These are phyloP conservation scores for Danionella dracula DNA, from an alignment of 2,797 vertebrate genomes.

Conservation along the genomic window DNA sequence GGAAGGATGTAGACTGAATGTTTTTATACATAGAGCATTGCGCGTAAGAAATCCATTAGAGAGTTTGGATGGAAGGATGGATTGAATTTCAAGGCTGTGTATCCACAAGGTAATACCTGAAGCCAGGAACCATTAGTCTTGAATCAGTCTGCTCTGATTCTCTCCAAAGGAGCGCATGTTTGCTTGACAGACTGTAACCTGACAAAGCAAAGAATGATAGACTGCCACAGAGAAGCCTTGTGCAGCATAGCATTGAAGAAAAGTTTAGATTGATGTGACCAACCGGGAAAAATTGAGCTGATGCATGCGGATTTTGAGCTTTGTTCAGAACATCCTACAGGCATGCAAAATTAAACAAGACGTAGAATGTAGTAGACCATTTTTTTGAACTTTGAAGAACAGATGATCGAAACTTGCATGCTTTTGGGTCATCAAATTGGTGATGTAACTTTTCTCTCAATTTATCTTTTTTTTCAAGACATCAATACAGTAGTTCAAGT, in stretches of 20 bases:
- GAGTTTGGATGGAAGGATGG: slow-evolving; percentile 2
- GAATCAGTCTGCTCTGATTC: slow-evolving; percentile 10
- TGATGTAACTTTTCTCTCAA: no score
- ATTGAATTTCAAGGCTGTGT: slow-evolving; percentile 4
- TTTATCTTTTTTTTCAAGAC: no score
- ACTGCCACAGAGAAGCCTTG: slow-evolving; percentile 10
- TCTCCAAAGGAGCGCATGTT: neutral
- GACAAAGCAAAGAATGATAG: slow-evolving; percentile 23
- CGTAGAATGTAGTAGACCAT: neutral
- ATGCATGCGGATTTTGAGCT: neutral
- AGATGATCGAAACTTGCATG: no score
- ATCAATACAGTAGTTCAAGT: no score
- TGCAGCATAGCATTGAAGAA: slow-evolving; percentile 6
- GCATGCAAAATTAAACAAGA: slow-evolving; percentile 24
- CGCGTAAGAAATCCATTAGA: slow-evolving; percentile 13
- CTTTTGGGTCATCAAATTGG: no score
- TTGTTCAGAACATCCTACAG: slow-evolving; percentile 21
- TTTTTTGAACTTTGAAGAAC: neutral
- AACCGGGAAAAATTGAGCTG: slow-evolving; percentile 23
- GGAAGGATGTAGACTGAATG: slow-evolving; percentile 13
- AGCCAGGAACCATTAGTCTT: slow-evolving; percentile 19
- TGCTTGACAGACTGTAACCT: slow-evolving; percentile 15
- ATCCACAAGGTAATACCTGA: slow-evolving; percentile 16
- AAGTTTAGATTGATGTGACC: slow-evolving; percentile 21
- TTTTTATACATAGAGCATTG: slow-evolving; percentile 12